phyloP scores from a whole-genome alignment of 2,888 invertebrate genomes.

The Thymelicus acteon region DNA sequence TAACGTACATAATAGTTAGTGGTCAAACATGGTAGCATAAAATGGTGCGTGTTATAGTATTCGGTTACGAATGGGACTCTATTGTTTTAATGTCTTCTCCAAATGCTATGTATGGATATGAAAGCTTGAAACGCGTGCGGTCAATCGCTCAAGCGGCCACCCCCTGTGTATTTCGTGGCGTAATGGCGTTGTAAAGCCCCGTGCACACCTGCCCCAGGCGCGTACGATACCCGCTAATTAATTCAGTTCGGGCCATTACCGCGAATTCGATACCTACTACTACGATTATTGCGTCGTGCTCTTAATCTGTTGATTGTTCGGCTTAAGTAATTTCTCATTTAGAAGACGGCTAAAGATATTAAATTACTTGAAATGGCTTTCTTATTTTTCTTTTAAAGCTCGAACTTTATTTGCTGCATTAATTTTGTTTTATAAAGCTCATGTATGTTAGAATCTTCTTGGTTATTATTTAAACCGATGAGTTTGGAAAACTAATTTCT shows the following conservation, averaged over 20 bases:
- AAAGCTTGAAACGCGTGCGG: slow-evolving; percentile 55
- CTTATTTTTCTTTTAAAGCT: slow-evolving; percentile 5
- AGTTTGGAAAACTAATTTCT: neutral
- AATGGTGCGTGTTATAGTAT: slow-evolving; percentile 3
- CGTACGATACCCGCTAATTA: slow-evolving; percentile 71
- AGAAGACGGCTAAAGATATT: slow-evolving; percentile 47
- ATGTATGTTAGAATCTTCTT: too few species aligned
- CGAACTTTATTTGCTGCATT: too few species aligned
- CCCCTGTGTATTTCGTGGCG: slow-evolving; percentile 58
- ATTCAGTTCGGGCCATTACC: slow-evolving; percentile 71
- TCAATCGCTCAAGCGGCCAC: slow-evolving; percentile 67
- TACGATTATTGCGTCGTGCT: slow-evolving; percentile 57
- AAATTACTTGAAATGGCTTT: slow-evolving; percentile 47
- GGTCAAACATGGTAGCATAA: slow-evolving; percentile 35
- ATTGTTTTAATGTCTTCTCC: slow-evolving; percentile 38
- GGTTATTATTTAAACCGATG: neutral
- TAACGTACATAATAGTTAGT: slow-evolving; percentile 53
- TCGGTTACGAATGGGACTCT: slow-evolving; percentile 13
- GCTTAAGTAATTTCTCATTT: slow-evolving; percentile 59
- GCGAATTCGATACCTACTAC: slow-evolving; percentile 61
- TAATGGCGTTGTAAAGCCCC: slow-evolving; percentile 73
- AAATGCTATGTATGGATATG: slow-evolving; percentile 41
- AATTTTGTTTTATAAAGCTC: too few species aligned
- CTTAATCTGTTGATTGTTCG: slow-evolving; percentile 59
- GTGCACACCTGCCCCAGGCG: slow-evolving; percentile 69